phyloP scores from a whole-genome alignment of 2,888 invertebrate genomes.

The Hoplodrina ambigua region DNA sequence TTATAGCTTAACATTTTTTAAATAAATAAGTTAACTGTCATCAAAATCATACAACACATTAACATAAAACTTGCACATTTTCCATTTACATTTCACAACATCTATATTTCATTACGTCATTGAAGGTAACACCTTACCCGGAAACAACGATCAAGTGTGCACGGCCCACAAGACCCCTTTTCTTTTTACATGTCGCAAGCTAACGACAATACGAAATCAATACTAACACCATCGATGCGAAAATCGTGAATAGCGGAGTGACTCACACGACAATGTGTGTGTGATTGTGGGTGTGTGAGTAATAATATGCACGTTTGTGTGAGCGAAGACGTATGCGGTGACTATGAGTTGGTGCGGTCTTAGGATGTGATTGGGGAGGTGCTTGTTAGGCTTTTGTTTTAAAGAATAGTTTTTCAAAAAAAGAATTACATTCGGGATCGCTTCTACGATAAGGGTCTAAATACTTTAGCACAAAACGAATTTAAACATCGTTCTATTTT shows the following conservation, averaged over 20 bases:
- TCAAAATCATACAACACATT: background rate
- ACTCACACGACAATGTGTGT: conserved; percentile 75
- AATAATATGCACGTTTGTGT: conserved; percentile 88
- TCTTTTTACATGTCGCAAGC: conserved; percentile 89
- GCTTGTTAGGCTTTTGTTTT: background rate
- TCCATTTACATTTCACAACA: background rate
- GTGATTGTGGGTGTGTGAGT: conserved; percentile 69
- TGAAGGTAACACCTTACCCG: conserved; percentile 46
- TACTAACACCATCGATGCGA: conserved; percentile 90
- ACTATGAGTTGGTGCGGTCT: conserved; percentile 65
- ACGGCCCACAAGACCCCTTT: conserved; percentile 85
- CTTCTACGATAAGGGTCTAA: background rate
- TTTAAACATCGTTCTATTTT: background rate
- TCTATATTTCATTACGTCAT: conserved; percentile 36
- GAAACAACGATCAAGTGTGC: conserved; percentile 70
- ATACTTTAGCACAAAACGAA: background rate
- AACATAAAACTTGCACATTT: conserved; percentile 9
- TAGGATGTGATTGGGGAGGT: conserved; percentile 6
- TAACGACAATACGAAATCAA: conserved; percentile 91
- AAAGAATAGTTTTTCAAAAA: background rate
- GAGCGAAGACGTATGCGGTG: conserved; percentile 83
- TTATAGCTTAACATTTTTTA: too few species aligned
- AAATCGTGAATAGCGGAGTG: conserved; percentile 86
- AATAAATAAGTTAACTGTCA: background rate
- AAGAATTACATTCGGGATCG: background rate